Evolutionary conservation across 2,113 vertebrate species (phyloP).

Genomic region (Thinocorus orbignyianus): DNA sequence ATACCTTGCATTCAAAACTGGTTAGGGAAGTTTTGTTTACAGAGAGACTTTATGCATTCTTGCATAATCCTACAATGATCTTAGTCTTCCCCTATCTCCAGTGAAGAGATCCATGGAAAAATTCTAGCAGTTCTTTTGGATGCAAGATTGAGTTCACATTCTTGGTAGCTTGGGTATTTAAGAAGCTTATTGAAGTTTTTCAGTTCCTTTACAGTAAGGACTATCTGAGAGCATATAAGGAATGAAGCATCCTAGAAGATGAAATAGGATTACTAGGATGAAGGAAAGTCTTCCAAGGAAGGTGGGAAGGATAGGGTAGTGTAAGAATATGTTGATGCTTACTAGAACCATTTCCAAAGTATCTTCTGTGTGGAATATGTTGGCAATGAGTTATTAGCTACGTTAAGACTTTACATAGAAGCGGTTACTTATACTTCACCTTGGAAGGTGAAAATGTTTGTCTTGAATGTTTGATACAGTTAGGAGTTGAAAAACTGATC

Average conservation of each 20-base stretch:
- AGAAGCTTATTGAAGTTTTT: neutral
- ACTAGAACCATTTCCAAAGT: neutral
- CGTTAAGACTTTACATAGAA: too few relatives aligned
- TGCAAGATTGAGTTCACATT: neutral
- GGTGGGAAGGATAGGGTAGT: neutral
- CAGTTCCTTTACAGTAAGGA: neutral
- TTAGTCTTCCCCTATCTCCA: neutral
- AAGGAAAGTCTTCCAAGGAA: neutral
- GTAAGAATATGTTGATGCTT: neutral
- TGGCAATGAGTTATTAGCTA: neutral
- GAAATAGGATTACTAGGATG: neutral
- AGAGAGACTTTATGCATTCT: constrained; percentile 1
- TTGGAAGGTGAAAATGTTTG: neutral
- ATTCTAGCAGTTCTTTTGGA: neutral
- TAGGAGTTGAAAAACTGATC: neutral
- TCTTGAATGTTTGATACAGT: neutral
- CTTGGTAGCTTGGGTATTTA: neutral
- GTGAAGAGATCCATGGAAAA: neutral
- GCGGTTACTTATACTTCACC: too few relatives aligned
- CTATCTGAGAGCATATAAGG: neutral
- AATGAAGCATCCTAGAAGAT: neutral
- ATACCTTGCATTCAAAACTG: constrained; percentile 11
- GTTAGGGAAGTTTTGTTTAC: constrained; percentile 29
- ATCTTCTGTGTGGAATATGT: neutral
- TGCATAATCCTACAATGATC: neutral